Evolutionary conservation across 2,797 vertebrate genomes (phyloP).

Genomic region (Falco naumanni): DNA sequence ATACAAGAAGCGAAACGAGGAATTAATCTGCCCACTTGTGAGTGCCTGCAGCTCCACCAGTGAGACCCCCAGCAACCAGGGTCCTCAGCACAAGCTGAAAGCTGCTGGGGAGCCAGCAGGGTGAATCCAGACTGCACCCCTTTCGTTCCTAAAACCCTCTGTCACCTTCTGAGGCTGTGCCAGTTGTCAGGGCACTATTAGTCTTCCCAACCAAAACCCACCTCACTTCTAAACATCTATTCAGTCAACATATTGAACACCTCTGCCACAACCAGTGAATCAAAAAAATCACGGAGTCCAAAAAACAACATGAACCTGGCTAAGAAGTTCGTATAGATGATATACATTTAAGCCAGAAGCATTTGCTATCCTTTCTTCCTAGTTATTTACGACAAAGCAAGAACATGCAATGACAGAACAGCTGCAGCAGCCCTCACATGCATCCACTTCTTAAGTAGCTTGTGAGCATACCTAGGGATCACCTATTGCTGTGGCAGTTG

Average conservation of each 20-base stretch:
- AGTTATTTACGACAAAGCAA: background rate
- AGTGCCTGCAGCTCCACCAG: background rate
- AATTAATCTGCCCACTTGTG: background rate
- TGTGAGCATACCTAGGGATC: background rate
- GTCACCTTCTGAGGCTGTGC: background rate
- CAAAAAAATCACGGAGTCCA: background rate
- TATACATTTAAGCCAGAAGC: background rate
- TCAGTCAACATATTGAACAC: background rate
- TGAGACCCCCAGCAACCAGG: background rate
- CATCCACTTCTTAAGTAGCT: background rate
- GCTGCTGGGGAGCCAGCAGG: background rate
- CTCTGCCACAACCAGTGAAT: background rate
- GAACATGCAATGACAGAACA: background rate
- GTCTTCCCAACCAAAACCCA: background rate
- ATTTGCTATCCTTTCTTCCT: background rate
- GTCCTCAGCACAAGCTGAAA: background rate
- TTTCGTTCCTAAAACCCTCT: background rate
- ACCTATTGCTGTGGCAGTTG: background rate
- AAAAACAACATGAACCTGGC: background rate
- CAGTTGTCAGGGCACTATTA: background rate
- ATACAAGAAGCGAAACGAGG: background rate
- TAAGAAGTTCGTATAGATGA: background rate
- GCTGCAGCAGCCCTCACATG: rapidly evolving
- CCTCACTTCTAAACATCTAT: background rate
- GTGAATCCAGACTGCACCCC: background rate